phyloP scores from a whole-genome alignment of 1,140 invertebrate genomes.

The Halesus radiatus region DNA sequence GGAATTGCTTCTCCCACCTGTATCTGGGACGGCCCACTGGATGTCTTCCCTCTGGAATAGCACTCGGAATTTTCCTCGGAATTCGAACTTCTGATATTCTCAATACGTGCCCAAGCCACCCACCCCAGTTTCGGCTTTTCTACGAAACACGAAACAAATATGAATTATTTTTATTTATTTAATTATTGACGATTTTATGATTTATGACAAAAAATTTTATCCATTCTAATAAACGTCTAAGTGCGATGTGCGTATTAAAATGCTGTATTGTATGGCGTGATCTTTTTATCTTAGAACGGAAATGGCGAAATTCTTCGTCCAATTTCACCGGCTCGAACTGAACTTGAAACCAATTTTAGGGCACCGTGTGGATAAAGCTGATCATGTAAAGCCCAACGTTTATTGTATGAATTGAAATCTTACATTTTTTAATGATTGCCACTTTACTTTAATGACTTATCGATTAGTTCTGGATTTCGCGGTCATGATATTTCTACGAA shows the following conservation, averaged over 20 bases:
- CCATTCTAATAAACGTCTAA: background rate
- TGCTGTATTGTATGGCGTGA: background rate
- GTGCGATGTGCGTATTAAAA: background rate
- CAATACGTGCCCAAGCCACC: too few species aligned
- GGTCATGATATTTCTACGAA: background rate
- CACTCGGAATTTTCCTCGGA: too few species aligned
- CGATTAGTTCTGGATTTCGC: background rate
- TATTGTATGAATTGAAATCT: background rate
- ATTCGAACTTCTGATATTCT: too few species aligned
- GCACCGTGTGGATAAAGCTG: background rate
- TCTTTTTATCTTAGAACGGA: conserved; percentile 13
- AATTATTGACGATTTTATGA: too few species aligned
- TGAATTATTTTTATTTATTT: too few species aligned
- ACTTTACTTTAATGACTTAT: background rate
- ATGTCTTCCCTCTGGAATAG: too few species aligned
- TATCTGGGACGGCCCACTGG: too few species aligned
- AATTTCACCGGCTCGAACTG: background rate
- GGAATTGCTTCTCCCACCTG: too few species aligned
- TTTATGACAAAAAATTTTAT: too few species aligned
- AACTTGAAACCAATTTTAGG: background rate
- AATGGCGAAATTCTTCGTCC: background rate
- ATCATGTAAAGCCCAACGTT: background rate
- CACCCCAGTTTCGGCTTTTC: too few species aligned
- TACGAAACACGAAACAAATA: too few species aligned
- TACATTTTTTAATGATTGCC: background rate